phyloP scores from a whole-genome alignment of 2,113 vertebrate genomes.

The Craseonycteris thonglongyai region DNA sequence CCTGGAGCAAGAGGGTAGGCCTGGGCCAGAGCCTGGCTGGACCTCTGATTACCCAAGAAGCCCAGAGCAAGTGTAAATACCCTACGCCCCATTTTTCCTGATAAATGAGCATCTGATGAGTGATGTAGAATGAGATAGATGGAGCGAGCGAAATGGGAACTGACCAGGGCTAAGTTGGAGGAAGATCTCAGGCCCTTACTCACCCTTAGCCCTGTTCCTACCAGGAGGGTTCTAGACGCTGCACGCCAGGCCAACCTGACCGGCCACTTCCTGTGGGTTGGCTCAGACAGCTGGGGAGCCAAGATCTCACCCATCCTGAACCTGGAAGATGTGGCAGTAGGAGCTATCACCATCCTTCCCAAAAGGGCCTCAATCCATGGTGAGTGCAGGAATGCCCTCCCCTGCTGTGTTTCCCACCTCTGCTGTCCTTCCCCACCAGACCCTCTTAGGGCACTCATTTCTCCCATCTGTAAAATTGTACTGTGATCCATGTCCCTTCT shows the following conservation, averaged over 20 bases:
- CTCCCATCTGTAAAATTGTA: not conserved
- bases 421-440: not conserved
- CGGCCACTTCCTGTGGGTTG: conserved; percentile 91
- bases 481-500: not conserved
- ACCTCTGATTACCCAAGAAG: not conserved
- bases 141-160: too few species aligned
- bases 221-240: conserved; percentile 87
- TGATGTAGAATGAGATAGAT: not conserved
- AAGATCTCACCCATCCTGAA: conserved; percentile 87
- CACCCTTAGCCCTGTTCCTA: not conserved
- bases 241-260: conserved; percentile 86
- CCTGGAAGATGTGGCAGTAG: conserved; percentile 86
- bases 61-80: not conserved
- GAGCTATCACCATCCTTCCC: conserved; percentile 90
- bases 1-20: not conserved
- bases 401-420: not conserved
- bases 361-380: conserved; percentile 89
- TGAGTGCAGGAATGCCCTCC: conserved; percentile 47
- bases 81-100: not conserved
- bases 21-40: not conserved
- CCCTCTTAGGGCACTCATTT: not conserved
- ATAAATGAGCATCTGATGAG: not conserved
- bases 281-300: conserved; percentile 94
- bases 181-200: not conserved
- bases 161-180: not conserved